Evolutionary conservation across 2,888 invertebrate genomes (phyloP), one percentile per base, ranked within the genome.

Genomic region (Patella ulyssiponensis): DNA sequence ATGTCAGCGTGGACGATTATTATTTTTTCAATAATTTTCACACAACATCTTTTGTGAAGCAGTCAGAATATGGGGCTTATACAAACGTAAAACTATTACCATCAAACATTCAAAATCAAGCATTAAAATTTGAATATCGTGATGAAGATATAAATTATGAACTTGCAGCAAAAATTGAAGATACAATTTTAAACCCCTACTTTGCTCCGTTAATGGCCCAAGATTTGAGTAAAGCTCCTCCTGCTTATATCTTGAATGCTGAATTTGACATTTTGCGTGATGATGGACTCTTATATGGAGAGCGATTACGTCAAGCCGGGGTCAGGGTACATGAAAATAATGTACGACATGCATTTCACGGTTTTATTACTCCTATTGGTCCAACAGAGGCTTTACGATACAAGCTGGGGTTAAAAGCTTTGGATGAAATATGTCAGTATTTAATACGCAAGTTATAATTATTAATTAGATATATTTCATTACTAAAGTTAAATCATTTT

Each of bases 71-170:
- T 27, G 76, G 71, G 12, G 71, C 23, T 15, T 69, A 69, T 2
- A 56, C 71, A n/a, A 64, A 58, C 20, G 23, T 71, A n/a, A 20
- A 54, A 54, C 9, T 58, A n/a, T 54, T 54, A n/a, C 83, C 90
- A n/a, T 88, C 90, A 9, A 76, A 80, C 20, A 81, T 88, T 0
- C 86, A 86, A 70, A 77, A 89, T n/a, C 75, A 56, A 54, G 33
- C 52, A 7, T 58, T 15, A 33, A 20, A 27, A 33, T 11, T 33
- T 14, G 27, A 54, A 33, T 15, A 52, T 17, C 3, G n/a, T 17
- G 71, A 76, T 76, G 56, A 71, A 20, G 71, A 76, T 51, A 27
- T 33, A 12, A 58, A 71, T 5, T 71, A 54, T 33, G 64, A 54
- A 33, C 15, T 54, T 3, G 27, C 71, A n/a, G 54, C 71, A 58